phyloP scores from a whole-genome alignment of 2,797 vertebrate species.

The Notamacropus eugenii region DNA sequence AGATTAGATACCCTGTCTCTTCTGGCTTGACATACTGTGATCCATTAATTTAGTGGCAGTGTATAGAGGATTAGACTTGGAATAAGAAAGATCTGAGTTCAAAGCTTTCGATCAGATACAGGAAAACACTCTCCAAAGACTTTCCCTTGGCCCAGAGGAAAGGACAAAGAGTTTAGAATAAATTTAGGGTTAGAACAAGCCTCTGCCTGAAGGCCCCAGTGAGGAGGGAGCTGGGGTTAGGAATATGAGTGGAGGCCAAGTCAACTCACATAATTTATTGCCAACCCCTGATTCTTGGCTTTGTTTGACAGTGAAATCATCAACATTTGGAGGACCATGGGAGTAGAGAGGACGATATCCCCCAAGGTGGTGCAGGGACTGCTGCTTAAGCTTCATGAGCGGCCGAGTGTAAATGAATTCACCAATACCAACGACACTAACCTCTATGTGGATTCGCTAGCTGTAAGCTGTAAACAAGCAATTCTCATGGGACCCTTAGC shows the following conservation, averaged over 20 bases:
- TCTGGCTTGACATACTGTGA: not conserved
- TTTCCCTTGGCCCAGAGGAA: not conserved
- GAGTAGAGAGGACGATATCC: constrained; percentile 22
- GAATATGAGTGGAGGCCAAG: rapidly evolving
- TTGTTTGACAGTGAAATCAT: constrained; percentile 40
- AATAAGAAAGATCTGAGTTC: not conserved
- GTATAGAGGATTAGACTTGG: not conserved
- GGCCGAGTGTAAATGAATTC: constrained; percentile 11
- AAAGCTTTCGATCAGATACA: not conserved
- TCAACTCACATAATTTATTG: rapidly evolving
- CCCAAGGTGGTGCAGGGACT: constrained; percentile 28
- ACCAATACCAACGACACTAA: rapidly evolving
- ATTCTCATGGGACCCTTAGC: no score
- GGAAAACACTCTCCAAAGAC: not conserved
- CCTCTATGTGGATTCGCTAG: constrained; percentile 21
- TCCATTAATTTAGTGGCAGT: not conserved
- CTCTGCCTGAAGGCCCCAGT: not conserved
- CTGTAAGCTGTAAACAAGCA: constrained; percentile 44
- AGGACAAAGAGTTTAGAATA: not conserved
- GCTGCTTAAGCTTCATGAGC: constrained; percentile 61
- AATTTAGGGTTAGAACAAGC: not conserved
- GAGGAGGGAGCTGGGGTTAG: not conserved
- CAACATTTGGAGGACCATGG: constrained; percentile 67
- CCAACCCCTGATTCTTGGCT: not conserved
- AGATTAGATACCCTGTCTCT: not conserved